Conservation (phyloP, 2,888 invertebrate species). For the Drosophila percnosoma region DNA sequence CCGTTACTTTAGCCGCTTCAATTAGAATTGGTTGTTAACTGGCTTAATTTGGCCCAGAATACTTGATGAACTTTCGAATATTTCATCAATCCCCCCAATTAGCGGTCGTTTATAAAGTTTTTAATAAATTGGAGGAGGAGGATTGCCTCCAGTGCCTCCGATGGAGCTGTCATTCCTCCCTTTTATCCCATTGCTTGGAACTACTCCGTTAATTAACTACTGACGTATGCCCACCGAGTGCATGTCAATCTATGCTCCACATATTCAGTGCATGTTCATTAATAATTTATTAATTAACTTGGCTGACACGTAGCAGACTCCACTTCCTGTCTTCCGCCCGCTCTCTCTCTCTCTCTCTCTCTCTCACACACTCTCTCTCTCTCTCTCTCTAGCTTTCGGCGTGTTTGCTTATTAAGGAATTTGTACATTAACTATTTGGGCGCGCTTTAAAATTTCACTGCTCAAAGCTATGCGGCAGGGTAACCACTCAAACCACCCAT, state of each 20-base stretch:
- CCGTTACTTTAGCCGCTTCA: not conserved
- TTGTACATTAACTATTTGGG: conserved; percentile 33
- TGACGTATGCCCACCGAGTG: conserved; percentile 22
- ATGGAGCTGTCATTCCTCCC: not conserved
- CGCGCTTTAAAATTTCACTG: conserved; percentile 35
- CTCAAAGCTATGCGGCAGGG: not conserved
- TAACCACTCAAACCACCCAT: conserved; percentile 14
- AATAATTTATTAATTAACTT: conserved; percentile 38
- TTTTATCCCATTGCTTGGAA: not conserved
- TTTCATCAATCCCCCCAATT: not conserved
- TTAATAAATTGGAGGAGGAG: not conserved
- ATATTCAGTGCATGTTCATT: conserved; percentile 33
- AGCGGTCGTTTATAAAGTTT: not conserved
- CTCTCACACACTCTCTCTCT: not conserved
- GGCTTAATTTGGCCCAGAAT: not conserved
- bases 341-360: not conserved
- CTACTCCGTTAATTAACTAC: conserved; percentile 22
- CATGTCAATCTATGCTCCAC: conserved; percentile 9
- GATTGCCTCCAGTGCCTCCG: not conserved
- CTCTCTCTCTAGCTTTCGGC: not conserved
- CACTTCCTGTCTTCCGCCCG: not conserved
- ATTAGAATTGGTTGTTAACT: not conserved
- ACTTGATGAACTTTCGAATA: not conserved
- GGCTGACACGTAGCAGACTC: not conserved
- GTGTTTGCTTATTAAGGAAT: conserved; percentile 24